phyloP scores from a whole-genome alignment of 2,888 invertebrate species.

The Trichopria drosophilae region DNA sequence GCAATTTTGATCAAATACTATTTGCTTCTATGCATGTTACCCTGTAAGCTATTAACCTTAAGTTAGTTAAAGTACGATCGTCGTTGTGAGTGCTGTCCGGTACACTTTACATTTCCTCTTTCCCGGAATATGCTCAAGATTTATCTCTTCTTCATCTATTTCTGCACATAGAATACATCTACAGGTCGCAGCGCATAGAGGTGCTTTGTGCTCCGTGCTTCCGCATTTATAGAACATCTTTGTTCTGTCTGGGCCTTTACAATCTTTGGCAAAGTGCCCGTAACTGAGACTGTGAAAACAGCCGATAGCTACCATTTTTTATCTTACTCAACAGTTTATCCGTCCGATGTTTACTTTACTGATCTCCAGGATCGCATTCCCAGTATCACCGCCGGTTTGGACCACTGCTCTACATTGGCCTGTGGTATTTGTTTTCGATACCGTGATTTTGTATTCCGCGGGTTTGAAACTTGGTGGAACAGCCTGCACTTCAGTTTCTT shows the following conservation, averaged over 20 bases:
- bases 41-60: constrained; percentile 28
- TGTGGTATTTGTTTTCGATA: no score
- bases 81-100: constrained; percentile 18
- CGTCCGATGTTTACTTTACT: constrained; percentile 24
- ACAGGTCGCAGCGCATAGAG: constrained; percentile 16
- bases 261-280: constrained; percentile 18
- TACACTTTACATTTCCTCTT: constrained; percentile 18
- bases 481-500: no score
- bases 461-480: no score
- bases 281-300: constrained; percentile 25
- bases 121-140: constrained; percentile 28
- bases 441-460: no score
- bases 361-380: no score
- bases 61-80: no score
- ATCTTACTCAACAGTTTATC: constrained; percentile 27
- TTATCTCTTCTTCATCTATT: background rate
- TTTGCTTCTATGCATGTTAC: constrained; percentile 32
- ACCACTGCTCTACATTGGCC: no score
- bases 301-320: constrained; percentile 14
- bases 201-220: constrained; percentile 27
- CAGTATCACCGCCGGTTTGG: no score
- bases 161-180: constrained; percentile 33
- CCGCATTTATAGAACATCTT: constrained; percentile 36
- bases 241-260: constrained; percentile 31
- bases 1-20: no score